Conservation (phyloP, 2,797 vertebrate species). For the Characodon lateralis region DNA sequence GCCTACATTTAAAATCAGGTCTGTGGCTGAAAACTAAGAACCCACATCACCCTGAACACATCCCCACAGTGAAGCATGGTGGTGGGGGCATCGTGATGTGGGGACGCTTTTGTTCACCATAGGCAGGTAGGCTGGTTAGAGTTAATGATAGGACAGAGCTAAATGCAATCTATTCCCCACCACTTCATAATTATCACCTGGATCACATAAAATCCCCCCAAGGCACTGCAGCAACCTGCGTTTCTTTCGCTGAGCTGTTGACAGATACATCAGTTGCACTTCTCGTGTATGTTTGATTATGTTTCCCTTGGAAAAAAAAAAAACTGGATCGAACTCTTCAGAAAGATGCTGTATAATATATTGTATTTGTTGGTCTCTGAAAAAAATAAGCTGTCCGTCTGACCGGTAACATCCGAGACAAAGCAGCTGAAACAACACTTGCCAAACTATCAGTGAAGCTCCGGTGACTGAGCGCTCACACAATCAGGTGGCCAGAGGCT, state of each 20-base stretch:
- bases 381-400: conserved; percentile 28
- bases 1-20: background rate
- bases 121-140: background rate
- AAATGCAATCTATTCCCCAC: background rate
- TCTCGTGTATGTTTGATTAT: conserved; percentile 16
- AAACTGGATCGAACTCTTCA: background rate
- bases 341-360: background rate
- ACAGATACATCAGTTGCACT: conserved; percentile 13
- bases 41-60: background rate
- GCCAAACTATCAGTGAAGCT: conserved; percentile 32
- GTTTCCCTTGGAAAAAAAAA: background rate
- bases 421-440: conserved; percentile 48
- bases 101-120: background rate
- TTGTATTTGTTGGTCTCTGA: conserved; percentile 3
- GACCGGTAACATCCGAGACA: conserved; percentile 40
- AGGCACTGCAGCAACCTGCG: background rate
- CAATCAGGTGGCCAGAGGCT: conserved; percentile 48
- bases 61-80: background rate
- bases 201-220: background rate
- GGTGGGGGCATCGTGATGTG: background rate
- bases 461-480: conserved; percentile 61
- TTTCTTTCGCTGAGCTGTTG: conserved; percentile 16
- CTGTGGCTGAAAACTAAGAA: background rate
- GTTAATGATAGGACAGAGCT: background rate
- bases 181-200: background rate